Conservation (phyloP, 2,888 invertebrate genomes). For the Minunthozetes semirufus region DNA sequence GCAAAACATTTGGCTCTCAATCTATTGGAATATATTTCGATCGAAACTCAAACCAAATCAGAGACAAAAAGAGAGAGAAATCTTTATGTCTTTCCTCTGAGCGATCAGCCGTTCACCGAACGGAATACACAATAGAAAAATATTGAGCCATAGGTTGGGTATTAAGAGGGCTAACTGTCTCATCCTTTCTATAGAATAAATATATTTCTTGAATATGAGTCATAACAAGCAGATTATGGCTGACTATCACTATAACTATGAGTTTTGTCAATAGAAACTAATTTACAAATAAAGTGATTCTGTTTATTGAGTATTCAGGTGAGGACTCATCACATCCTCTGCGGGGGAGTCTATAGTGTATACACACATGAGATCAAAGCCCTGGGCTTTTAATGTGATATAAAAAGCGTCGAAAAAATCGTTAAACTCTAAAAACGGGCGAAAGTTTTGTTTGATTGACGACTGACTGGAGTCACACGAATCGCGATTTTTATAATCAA, state of each 20-base stretch:
- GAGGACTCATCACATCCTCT: constrained; percentile 9
- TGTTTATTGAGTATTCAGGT: background rate
- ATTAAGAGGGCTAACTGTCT: background rate
- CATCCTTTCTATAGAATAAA: background rate
- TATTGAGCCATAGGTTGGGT: background rate
- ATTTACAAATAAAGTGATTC: background rate
- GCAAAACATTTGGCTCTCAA: constrained; percentile 4
- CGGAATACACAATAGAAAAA: background rate
- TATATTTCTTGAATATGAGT: too few relatives aligned
- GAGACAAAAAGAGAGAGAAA: background rate
- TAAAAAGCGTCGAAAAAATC: background rate
- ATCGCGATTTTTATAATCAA: constrained; percentile 23
- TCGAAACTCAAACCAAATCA: background rate
- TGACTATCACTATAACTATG: background rate
- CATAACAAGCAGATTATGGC: too few relatives aligned
- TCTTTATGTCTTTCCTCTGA: background rate
- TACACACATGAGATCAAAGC: background rate
- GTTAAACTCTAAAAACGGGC: constrained; percentile 6
- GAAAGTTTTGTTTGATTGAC: constrained; percentile 12
- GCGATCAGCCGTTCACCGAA: background rate
- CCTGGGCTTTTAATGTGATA: background rate
- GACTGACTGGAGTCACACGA: constrained; percentile 13
- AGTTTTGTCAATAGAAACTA: constrained; percentile 11
- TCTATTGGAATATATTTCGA: background rate
- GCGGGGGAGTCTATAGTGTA: constrained; percentile 8